Base-by-base conservation (phyloP, 2,888 invertebrate species). In the Prostheceraeus crozeri region DNA sequence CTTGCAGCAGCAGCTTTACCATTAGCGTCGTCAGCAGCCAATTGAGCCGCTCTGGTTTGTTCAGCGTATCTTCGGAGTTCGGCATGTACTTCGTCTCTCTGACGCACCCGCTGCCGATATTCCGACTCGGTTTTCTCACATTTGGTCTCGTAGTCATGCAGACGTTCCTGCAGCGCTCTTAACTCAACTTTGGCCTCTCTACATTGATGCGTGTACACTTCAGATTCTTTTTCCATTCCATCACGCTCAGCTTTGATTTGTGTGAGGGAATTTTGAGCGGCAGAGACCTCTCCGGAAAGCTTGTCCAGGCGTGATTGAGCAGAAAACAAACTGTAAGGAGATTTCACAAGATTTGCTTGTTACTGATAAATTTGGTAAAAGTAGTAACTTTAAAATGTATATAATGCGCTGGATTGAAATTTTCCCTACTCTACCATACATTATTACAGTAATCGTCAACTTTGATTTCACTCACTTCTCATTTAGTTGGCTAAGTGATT, bases 381-480 rank as follows among this genome's bases (percentile, higher is more conserved):
- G n/a, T n/a, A n/a, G n/a, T n/a, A n/a, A n/a, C n/a, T n/a, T n/a
- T n/a, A n/a, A n/a, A n/a, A n/a, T n/a, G n/a, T n/a, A n/a, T n/a
- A n/a, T n/a, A n/a, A n/a, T n/a, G n/a, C n/a, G n/a, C n/a, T n/a
- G n/a, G n/a, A n/a, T n/a, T n/a, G n/a, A n/a, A n/a, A n/a, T n/a
- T n/a, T n/a, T n/a, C n/a, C n/a, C n/a, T n/a, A n/a, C n/a, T n/a
- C n/a, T n/a, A n/a, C n/a, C n/a, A n/a, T n/a, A n/a, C n/a, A n/a
- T n/a, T n/a, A n/a, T n/a, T n/a, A n/a, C n/a, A n/a, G n/a, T n/a
- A 70, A 54, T 71, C 70, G 46, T 70, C 70, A 60, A 70, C 65
- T 10, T 65, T 61, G 19, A 64, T 67, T n/a, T 33, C n/a, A 33
- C 28, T 69, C 68, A 33, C 64, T 66, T 58, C 72, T 70, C 59